phyloP scores from a whole-genome alignment of 1,140 invertebrate species.

The Drosophila prosaltans region DNA sequence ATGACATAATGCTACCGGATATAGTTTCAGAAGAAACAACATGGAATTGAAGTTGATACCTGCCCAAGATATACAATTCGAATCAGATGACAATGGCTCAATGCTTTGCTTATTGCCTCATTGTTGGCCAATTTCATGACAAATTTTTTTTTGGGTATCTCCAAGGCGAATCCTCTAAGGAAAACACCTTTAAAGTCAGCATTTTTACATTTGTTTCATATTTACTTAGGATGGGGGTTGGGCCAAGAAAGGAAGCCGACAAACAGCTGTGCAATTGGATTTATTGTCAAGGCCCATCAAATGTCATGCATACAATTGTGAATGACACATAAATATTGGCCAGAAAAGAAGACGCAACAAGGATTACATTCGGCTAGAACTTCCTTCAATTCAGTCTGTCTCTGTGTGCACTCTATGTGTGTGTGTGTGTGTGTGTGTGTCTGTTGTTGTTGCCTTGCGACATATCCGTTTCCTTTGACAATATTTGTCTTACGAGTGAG shows the following conservation, averaged over 20 bases:
- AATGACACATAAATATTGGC: constrained; percentile 75
- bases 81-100: constrained; percentile 64
- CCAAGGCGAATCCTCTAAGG: constrained; percentile 21
- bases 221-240: constrained; percentile 52
- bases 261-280: constrained; percentile 75
- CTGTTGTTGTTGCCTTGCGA: constrained; percentile 57
- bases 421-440: neutral
- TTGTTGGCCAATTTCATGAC: constrained; percentile 78
- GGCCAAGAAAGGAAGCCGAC: constrained; percentile 28
- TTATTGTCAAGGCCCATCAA: constrained; percentile 62
- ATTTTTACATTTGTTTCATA: constrained; percentile 71
- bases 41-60: constrained; percentile 25
- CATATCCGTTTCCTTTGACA: constrained; percentile 76
- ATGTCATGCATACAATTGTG: constrained; percentile 79
- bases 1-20: constrained; percentile 56
- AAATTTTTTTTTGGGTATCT: constrained; percentile 61
- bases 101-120: constrained; percentile 37
- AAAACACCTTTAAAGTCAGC: constrained; percentile 57
- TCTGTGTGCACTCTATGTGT: neutral
- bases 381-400: constrained; percentile 8
- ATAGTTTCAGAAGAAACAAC: constrained; percentile 16
- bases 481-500: constrained; percentile 77
- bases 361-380: constrained; percentile 47
- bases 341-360: constrained; percentile 53
- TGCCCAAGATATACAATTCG: constrained; percentile 45